Conservation (phyloP, 2,797 vertebrate genomes). For the Crocidura indochinensis region DNA sequence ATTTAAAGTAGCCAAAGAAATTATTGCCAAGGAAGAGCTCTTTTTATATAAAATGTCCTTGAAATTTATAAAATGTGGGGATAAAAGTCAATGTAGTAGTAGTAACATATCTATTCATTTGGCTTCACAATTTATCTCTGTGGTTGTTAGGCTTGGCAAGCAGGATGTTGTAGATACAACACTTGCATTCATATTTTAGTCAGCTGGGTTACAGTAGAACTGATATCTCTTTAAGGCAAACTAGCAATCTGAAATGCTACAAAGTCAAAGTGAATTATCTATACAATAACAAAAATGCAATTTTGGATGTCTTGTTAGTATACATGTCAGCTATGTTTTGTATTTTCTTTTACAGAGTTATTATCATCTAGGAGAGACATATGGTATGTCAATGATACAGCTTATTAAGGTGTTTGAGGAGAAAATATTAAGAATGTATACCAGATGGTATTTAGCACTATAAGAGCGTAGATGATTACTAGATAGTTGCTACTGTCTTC, state of each 20-base stretch:
- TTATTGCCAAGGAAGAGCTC: too few relatives aligned
- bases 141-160: not conserved
- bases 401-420: conserved; percentile 76
- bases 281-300: conserved; percentile 6
- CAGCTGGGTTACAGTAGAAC: not conserved
- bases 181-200: not conserved
- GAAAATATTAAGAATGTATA: conserved; percentile 81
- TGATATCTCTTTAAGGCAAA: not conserved
- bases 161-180: not conserved
- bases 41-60: not conserved
- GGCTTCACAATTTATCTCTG: not conserved
- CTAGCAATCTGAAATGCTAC: not conserved
- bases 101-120: conserved; percentile 7
- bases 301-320: conserved; percentile 68
- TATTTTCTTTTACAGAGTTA: conserved; percentile 61
- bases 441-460: conserved; percentile 81
- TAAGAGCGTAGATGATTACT: conserved; percentile 76
- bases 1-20: too few relatives aligned
- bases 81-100: conserved; percentile 11
- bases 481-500: conserved; percentile 67
- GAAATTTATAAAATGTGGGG: not conserved
- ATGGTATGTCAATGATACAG: conserved; percentile 69
- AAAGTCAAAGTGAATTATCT: conserved; percentile 25
- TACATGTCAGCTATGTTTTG: conserved; percentile 62
- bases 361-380: conserved; percentile 67